phyloP scores from a whole-genome alignment of 1,140 invertebrate genomes.

The Tetramorium parvispinum region DNA sequence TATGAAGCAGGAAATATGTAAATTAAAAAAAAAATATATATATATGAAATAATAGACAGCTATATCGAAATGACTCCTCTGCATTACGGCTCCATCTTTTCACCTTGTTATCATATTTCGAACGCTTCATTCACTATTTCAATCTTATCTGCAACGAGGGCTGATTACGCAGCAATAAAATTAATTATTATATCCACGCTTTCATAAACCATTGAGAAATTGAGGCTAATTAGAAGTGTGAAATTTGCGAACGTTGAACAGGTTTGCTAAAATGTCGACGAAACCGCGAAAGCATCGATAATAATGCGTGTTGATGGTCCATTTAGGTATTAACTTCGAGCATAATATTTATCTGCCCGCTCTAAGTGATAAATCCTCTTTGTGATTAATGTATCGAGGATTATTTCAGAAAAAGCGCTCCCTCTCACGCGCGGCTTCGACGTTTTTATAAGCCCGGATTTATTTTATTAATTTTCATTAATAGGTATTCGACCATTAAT shows the following conservation, averaged over 20 bases:
- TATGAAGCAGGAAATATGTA: neutral
- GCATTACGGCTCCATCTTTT: neutral
- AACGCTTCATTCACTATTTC: neutral
- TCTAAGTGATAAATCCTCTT: conserved; percentile 62
- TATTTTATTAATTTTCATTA: conserved; percentile 47
- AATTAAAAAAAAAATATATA: neutral
- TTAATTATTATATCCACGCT: conserved; percentile 25
- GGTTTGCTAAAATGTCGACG: conserved; percentile 40
- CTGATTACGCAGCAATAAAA: conserved; percentile 41
- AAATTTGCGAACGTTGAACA: conserved; percentile 12
- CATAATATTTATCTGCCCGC: conserved; percentile 58
- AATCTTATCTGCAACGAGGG: conserved; percentile 29
- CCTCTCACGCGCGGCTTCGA: conserved; percentile 1
- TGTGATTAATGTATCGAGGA: conserved; percentile 61
- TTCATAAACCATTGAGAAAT: conserved; percentile 3
- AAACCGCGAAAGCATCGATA: conserved; percentile 38
- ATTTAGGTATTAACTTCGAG: conserved; percentile 60
- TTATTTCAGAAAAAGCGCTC: conserved; percentile 51
- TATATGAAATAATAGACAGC: neutral
- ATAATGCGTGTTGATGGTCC: conserved; percentile 58
- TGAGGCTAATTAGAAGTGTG: conserved; percentile 35
- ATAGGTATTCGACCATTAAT: conserved; percentile 43
- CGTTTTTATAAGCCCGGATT: conserved; percentile 53
- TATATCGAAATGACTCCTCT: neutral
- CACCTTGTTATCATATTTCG: neutral